A percentile compares a stretch with the other conserved stretches of the same genome.
Evolutionary conservation across 2,797 vertebrate genomes (phyloP).

Genomic region (Chanos chanos): DNA sequence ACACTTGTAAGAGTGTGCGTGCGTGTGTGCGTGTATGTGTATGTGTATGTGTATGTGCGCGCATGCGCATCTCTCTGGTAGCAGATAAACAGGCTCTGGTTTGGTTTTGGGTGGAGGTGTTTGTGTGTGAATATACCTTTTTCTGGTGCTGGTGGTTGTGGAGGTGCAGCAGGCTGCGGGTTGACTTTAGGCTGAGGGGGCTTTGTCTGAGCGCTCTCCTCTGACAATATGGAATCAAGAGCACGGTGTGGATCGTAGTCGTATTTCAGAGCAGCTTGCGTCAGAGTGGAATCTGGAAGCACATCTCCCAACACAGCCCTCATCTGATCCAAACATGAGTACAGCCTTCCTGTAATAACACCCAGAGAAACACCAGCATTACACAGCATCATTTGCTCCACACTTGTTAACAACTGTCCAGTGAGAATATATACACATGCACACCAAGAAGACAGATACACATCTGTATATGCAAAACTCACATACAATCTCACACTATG

Average conservation of each 20-base stretch:
- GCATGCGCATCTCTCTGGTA: not conserved
- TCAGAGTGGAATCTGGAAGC: conserved; percentile 80
- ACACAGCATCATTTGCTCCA: conserved; percentile 91
- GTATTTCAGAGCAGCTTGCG: conserved; percentile 79
- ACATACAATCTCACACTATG: not conserved
- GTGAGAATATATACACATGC: not conserved
- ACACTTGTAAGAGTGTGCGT: not conserved
- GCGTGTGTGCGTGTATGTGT: not conserved
- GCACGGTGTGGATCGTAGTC: conserved; percentile 87
- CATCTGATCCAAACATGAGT: conserved; percentile 95
- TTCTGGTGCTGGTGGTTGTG: conserved; percentile 55
- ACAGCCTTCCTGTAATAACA: conserved; percentile 77
- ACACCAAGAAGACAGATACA: too few species aligned
- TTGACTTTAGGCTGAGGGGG: conserved; percentile 27
- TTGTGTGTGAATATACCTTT: conserved; percentile 71
- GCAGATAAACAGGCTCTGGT: not conserved
- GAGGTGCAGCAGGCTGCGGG: conserved; percentile 24
- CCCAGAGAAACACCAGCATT: not conserved
- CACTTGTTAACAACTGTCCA: conserved; percentile 90
- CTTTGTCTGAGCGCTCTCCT: conserved; percentile 62
- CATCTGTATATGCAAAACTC: not conserved
- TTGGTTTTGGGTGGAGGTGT: not conserved
- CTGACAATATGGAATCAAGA: conserved; percentile 82
- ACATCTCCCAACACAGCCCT: conserved; percentile 85
- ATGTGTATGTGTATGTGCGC: not conserved